Conservation (phyloP, 2,888 invertebrate species). For the Oxycera nigricornis region DNA sequence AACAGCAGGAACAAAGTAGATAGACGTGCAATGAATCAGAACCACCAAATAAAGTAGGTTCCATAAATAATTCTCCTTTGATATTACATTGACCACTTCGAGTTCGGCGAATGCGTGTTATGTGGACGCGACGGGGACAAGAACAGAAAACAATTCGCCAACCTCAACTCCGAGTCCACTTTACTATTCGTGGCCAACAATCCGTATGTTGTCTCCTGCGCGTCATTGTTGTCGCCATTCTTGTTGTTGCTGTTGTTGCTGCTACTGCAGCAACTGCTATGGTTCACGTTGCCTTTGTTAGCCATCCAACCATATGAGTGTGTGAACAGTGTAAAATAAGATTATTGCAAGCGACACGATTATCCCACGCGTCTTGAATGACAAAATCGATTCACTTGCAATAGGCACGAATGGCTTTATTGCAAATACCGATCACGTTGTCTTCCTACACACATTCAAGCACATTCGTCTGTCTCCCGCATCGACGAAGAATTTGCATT, state of each 20-base stretch:
- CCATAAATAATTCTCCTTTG: conserved; percentile 23
- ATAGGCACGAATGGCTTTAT: too few species aligned
- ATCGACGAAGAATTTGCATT: too few species aligned
- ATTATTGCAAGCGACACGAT: conserved; percentile 10
- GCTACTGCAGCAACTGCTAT: too few species aligned
- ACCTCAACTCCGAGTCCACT: too few species aligned
- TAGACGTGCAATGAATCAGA: conserved; percentile 19
- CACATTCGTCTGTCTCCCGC: too few species aligned
- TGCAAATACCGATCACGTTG: too few species aligned
- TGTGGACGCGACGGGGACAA: too few species aligned
- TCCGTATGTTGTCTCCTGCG: neutral
- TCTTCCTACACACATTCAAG: too few species aligned
- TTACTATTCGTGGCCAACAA: too few species aligned
- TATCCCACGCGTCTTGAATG: conserved; percentile 37
- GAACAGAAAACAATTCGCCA: too few species aligned
- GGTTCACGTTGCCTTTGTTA: neutral
- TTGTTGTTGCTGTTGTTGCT: neutral
- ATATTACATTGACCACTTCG: too few species aligned
- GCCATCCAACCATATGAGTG: neutral
- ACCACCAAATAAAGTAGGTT: conserved; percentile 24
- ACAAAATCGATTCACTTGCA: conserved; percentile 21
- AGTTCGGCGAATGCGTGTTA: too few species aligned
- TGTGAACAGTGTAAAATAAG: conserved; percentile 11
- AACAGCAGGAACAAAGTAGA: neutral
- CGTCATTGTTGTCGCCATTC: neutral